These are phyloP conservation scores for Oreotrochilus melanogaster DNA, from an alignment of 2,113 vertebrate species.

Conservation along the genomic window DNA sequence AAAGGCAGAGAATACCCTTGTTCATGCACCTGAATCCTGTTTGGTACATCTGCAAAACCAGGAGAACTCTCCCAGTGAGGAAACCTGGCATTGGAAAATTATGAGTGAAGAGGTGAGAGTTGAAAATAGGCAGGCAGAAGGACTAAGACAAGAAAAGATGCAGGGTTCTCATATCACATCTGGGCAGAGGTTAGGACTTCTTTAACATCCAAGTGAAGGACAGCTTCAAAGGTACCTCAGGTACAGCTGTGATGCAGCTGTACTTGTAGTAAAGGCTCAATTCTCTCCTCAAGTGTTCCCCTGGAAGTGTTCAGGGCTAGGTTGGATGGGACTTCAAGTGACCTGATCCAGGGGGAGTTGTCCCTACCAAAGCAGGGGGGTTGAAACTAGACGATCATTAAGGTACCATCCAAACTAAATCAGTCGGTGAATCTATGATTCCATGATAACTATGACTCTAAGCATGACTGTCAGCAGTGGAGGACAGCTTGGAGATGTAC, in stretches of 20 bases:
- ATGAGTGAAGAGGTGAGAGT: not conserved
- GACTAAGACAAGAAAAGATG: rapidly evolving
- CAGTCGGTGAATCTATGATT: too few species aligned
- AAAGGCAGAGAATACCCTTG: not conserved
- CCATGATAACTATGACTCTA: not conserved
- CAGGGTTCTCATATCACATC: not conserved
- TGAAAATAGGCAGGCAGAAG: not conserved
- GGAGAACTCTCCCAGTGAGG: not conserved
- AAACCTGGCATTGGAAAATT: not conserved
- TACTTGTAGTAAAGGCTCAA: not conserved
- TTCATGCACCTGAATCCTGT: not conserved
- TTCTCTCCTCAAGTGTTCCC: not conserved
- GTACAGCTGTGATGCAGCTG: not conserved
- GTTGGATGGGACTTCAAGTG: too few species aligned
- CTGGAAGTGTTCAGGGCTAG: too few species aligned
- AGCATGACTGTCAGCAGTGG: not conserved
- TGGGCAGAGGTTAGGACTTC: not conserved
- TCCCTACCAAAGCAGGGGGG: too few species aligned
- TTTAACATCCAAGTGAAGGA: not conserved
- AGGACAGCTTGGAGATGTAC: not conserved
- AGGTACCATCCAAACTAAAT: too few species aligned
- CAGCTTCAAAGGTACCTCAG: not conserved
- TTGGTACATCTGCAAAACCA: not conserved
- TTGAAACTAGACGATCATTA: too few species aligned
- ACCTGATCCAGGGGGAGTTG: too few species aligned